Base-by-base conservation (phyloP, 2,113 vertebrate species). In the Beaufortia kweichowensis region DNA sequence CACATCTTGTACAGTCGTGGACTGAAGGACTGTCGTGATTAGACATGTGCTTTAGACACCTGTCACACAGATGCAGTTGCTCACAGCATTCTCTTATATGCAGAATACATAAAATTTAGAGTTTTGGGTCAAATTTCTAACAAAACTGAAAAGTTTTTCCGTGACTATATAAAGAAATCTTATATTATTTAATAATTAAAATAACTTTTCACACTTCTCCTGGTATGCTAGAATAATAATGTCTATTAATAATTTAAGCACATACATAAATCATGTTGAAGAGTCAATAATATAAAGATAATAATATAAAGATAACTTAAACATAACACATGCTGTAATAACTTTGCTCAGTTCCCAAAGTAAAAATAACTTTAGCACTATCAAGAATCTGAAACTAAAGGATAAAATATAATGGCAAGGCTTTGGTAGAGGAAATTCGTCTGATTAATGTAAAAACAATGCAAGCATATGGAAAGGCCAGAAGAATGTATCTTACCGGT, bases 401-500 rank as follows among this genome's bases (percentile, higher is more conserved):
- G n/a, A 53, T 53, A 53, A 21, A 53, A 53, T 53, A 53, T 53
- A 53, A 53, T 21, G 19, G n/a, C 7, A 53, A 14, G 41, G 41
- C 11, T 46, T 1, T 14, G 10, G 12, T n/a, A 53, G 15, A 53
- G 19, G 59, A 41, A 21, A 24, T 24, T 11, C 21, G 28, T 6
- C n/a, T n/a, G 12, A 26, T 23, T 28, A 35, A 14, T 15, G 23
- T 43, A 10, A 71, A n/a, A 33, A 33, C 17, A 57, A 3, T 70
- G 41, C 23, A 29, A 1, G 35, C 43, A 46, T 46, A 12, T 57
- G 33, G 39, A 3, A 12, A 19, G 39, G 23, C 41, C 15, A 29
- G 9, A 19, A 66, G 28, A n/a, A 67, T 61, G 7, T 3, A 8
- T 81, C 94, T 90, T 94, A 99, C 97, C 96, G 0, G 94, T 79